Conservation (phyloP, 2,888 invertebrate species). For the Frankliniella fusca region DNA sequence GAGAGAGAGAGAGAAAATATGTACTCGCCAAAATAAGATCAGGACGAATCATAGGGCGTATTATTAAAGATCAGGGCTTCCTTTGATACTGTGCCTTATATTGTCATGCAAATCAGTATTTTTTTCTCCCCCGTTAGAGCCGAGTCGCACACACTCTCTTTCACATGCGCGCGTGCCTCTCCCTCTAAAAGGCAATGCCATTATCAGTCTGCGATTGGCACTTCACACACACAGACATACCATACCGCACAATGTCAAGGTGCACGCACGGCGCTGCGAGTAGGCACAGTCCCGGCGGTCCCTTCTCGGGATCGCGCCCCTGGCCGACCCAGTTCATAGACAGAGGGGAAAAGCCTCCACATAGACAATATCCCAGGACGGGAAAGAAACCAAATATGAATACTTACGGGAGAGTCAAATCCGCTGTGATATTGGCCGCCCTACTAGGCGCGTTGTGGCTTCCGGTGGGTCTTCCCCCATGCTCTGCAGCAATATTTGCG, state of each 20-base stretch:
- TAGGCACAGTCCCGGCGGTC: too few relatives aligned
- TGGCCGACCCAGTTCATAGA: too few relatives aligned
- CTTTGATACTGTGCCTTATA: not conserved
- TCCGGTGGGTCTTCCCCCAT: too few relatives aligned
- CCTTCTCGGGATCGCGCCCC: too few relatives aligned
- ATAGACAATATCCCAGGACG: too few relatives aligned
- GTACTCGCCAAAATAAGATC: constrained; percentile 15
- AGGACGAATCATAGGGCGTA: not conserved
- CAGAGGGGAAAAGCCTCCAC: too few relatives aligned
- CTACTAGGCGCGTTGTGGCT: too few relatives aligned
- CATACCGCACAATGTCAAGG: not conserved
- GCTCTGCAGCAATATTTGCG: not conserved
- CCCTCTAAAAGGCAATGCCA: not conserved
- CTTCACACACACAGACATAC: not conserved
- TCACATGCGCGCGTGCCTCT: not conserved
- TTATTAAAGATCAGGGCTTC: not conserved
- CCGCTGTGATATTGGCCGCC: too few relatives aligned
- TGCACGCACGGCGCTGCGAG: too few relatives aligned
- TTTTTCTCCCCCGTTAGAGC: not conserved
- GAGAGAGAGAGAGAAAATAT: not conserved
- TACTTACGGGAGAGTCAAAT: too few relatives aligned
- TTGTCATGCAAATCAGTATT: constrained; percentile 13
- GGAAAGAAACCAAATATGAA: too few relatives aligned
- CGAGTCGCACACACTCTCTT: not conserved
- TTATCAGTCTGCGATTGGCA: constrained; percentile 12